Evolutionary conservation across 2,888 invertebrate genomes (phyloP).

Genomic region (Nineta flava): DNA sequence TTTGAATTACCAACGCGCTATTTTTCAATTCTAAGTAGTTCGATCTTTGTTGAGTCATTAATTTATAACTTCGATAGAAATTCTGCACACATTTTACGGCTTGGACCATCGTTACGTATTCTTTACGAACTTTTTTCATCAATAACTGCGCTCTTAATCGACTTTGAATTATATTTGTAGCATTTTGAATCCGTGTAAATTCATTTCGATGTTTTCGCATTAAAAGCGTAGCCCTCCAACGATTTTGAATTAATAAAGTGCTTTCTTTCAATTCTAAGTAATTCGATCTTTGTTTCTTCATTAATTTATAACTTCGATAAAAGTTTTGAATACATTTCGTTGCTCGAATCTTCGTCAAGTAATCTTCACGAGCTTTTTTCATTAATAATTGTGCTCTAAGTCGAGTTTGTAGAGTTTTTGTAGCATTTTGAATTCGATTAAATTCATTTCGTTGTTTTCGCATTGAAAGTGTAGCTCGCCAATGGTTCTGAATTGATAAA

Average conservation of each 20-base stretch:
- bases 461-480: conserved; percentile 13
- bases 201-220: conserved; percentile 14
- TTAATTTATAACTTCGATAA: conserved; percentile 18
- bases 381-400: conserved; percentile 22
- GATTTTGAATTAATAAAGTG: conserved; percentile 16
- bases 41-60: conserved; percentile 21
- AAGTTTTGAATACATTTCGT: conserved; percentile 20
- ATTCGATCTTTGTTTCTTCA: conserved; percentile 15
- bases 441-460: conserved; percentile 16
- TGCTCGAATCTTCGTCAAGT: conserved; percentile 18
- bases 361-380: conserved; percentile 15
- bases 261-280: conserved; percentile 15
- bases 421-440: conserved; percentile 16
- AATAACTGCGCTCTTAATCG: conserved; percentile 21
- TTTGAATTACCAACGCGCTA: conserved; percentile 23
- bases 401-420: conserved; percentile 16
- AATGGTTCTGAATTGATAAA: conserved; percentile 19
- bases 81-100: conserved; percentile 28
- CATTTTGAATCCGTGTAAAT: conserved; percentile 17
- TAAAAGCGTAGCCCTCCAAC: conserved; percentile 17
- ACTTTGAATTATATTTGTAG: conserved; percentile 17
- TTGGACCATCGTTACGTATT: conserved; percentile 16
- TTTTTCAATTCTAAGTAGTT: conserved; percentile 22
- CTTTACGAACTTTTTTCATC: conserved; percentile 14
- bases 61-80: conserved; percentile 24